Base-by-base conservation (phyloP, 2,113 vertebrate genomes). In the Corynorhinus townsendii region DNA sequence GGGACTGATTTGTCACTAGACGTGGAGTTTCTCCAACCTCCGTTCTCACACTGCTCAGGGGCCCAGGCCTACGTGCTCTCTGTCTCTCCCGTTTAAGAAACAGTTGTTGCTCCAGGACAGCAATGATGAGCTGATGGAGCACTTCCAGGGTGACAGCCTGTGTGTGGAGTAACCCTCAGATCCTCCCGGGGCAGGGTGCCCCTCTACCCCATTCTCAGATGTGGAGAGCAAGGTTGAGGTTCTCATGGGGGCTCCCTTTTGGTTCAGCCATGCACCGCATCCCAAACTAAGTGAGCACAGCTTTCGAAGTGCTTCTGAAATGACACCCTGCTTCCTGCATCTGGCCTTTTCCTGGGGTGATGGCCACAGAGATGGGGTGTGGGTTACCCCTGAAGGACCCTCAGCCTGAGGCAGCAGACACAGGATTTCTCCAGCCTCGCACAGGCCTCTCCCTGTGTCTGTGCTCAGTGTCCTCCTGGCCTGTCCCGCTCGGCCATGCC, bases 261-360 rank as follows among this genome's bases (percentile, higher is more conserved):
- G 9, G 1, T 15, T 56, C 4, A 0, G 3, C 3, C 38, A 33
- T 4, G 2, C 24, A 0, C 0, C 1, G 0, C 12, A 7, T 3
- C 76, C 59, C 72, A 22, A 43, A 4, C 64, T 72, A 17, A 45
- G 17, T 2, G 8, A 40, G 20, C 26, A 16, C 24, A 40, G 28
- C 11, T 3, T 28, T 16, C 5, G 5, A 38, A 81, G 20, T 14
- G 1, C 49, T 33, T 49, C 17, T 20, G 20, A 91, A 2, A 6
- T 33, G n/a, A 16, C 38, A 30, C 35, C 20, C 22, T 0, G 17
- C n/a, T 15, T 2, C 52, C 30, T 20, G 2, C 2, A 2, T 10
- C 1, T 0, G 2, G 24, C 14, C 9, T 69, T 8, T 64, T 35
- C 64, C n/a, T 45, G 26, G 2, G 11, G 11, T 3, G 6, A 11